Base-by-base conservation (phyloP, 1,140 invertebrate species). In the Sarcophaga peregrina region DNA sequence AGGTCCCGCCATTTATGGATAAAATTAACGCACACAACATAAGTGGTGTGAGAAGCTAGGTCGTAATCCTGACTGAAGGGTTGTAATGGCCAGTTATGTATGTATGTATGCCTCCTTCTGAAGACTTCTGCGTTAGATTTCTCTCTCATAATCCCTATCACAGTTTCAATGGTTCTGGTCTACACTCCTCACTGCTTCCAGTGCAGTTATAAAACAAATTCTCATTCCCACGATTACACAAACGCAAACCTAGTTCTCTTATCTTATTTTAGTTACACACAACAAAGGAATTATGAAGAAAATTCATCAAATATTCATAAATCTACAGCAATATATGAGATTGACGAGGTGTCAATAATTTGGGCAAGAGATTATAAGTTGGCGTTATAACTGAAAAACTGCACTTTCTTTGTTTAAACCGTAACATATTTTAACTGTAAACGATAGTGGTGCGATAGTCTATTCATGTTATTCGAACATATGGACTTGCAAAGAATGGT, bases 341-440 rank as follows among this genome's bases (percentile, higher is more conserved):
- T 7, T 20, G 58, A 68, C 58, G 20, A 15, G 20, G 58, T 15
- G 58, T 68, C 62, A 68, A 8, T 68, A 52, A 52, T 10, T 68
- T 68, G 62, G 17, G 62, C 25, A 37, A 37, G 25, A 37, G 25
- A 37, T 37, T 37, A 1, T 37, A 37, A 37, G 25, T 8, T 68
- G 62, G 62, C n/a, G 20, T 68, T 68, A 68, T 68, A 20, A 68
- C 17, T 8, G n/a, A 20, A 17, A 5, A 20, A 25, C 62, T 17
- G n/a, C 15, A 20, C 20, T 25, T 68, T 68, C 62, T 68, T 68
- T 25, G 17, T 11, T 78, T 52, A 78, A 78, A 50, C 75, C 37
- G 47, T 13, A 78, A 25, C 75, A 78, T 78, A 78, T 78, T 78
- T 78, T 47, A 20, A 48, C 50, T 78, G 75, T 52, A 78, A 78